Evolutionary conservation across 1,140 invertebrate species (phyloP).

Genomic region (Nephotettix cincticeps): DNA sequence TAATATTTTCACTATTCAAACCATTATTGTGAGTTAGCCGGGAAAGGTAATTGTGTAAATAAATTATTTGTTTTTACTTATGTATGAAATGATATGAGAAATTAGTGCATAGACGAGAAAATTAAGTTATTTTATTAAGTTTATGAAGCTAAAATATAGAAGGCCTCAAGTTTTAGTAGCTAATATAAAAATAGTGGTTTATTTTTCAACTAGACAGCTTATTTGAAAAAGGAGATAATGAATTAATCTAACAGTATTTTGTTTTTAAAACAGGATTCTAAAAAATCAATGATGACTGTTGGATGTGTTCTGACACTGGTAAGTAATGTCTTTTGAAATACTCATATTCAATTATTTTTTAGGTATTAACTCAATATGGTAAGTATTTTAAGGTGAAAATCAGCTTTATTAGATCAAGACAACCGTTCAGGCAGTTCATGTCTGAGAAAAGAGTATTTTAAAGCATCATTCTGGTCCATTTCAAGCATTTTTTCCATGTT

Average conservation of each 20-base stretch:
- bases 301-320: constrained; percentile 42
- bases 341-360: neutral
- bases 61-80: too few species aligned
- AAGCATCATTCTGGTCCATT: too few species aligned
- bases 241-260: neutral
- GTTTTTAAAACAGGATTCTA: constrained; percentile 43
- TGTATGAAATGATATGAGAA: neutral
- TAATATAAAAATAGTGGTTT: neutral
- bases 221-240: neutral
- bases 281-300: constrained; percentile 38
- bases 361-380: neutral
- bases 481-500: too few species aligned
- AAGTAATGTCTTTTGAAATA: constrained; percentile 32
- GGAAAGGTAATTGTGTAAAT: neutral
- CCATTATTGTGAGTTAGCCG: neutral
- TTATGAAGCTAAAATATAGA: neutral
- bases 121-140: neutral
- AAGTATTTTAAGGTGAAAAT: neutral
- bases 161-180: neutral
- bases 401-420: too few species aligned
- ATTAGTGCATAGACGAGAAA: neutral
- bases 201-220: neutral
- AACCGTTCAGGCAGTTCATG: too few species aligned
- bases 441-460: too few species aligned
- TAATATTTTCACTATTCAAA: too few species aligned